phyloP scores from a whole-genome alignment of 2,113 vertebrate genomes.

The Lutjanus erythropterus region DNA sequence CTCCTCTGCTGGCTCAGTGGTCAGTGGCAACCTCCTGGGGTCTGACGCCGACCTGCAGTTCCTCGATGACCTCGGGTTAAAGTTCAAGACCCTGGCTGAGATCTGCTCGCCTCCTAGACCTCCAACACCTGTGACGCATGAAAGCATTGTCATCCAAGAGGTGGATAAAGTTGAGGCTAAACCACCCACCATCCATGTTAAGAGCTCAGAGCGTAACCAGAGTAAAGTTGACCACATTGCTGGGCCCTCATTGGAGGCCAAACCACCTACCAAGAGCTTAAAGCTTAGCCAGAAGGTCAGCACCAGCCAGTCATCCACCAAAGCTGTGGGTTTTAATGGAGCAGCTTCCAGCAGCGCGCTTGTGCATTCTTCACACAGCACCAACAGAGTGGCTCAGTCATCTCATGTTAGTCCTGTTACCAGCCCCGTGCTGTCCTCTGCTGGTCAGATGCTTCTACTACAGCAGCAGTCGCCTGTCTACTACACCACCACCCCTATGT shows the following conservation, averaged over 20 bases:
- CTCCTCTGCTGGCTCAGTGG: slow-evolving; percentile 87
- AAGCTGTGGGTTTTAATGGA: neutral
- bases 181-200: neutral
- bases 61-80: slow-evolving; percentile 89
- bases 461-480: slow-evolving; percentile 70
- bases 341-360: neutral
- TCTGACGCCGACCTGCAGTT: slow-evolving; percentile 87
- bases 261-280: neutral
- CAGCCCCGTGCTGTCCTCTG: neutral
- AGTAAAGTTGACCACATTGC: neutral
- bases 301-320: neutral
- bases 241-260: neutral
- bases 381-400: neutral
- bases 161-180: neutral
- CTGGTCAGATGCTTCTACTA: slow-evolving; percentile 45
- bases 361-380: neutral
- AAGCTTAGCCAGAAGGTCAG: neutral
- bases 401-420: neutral
- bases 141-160: neutral
- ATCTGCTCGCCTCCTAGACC: slow-evolving; percentile 77
- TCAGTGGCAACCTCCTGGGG: slow-evolving; percentile 89
- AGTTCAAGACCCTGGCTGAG: slow-evolving; percentile 91
- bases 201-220: neutral
- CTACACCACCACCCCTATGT: slow-evolving; percentile 36
- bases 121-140: neutral